These are phyloP conservation scores for Campylorhamphus procurvoides DNA, from an alignment of 2,113 vertebrate genomes.

Conservation along the genomic window DNA sequence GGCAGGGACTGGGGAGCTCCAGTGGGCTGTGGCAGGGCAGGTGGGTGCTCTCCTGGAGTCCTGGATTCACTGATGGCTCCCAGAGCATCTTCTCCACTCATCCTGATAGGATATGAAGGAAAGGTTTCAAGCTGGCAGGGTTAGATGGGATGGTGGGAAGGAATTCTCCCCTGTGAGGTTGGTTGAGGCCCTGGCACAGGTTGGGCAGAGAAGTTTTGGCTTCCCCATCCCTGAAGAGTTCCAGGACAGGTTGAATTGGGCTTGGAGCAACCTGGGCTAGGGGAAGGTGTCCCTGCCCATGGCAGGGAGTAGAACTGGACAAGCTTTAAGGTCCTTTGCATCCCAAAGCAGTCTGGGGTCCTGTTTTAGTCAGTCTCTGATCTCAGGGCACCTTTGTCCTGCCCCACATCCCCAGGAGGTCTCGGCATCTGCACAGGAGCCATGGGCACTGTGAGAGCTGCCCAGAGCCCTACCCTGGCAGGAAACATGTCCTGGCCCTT, in stretches of 20 bases:
- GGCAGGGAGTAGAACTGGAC: background rate
- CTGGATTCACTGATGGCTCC: background rate
- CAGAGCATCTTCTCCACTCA: background rate
- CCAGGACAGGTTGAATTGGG: rapidly evolving
- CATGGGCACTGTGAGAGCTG: background rate
- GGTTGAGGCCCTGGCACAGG: background rate
- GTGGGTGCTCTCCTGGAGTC: background rate
- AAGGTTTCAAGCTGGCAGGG: background rate
- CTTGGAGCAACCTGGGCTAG: rapidly evolving
- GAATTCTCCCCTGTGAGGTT: background rate
- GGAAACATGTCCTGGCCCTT: background rate
- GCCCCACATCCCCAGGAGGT: background rate
- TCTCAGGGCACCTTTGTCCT: background rate
- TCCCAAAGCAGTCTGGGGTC: background rate
- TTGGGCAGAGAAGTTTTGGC: background rate
- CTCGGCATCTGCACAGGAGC: background rate
- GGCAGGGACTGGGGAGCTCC: background rate
- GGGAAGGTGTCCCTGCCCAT: background rate
- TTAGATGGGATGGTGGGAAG: rapidly evolving
- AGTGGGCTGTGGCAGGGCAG: background rate
- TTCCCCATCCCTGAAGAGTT: background rate
- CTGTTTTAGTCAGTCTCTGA: rapidly evolving
- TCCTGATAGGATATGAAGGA: background rate
- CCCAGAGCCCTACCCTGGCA: background rate
- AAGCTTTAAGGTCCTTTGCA: background rate